These are phyloP conservation scores for Neomonachus schauinslandi DNA, from an alignment of 2,113 vertebrate genomes.

Conservation along the genomic window DNA sequence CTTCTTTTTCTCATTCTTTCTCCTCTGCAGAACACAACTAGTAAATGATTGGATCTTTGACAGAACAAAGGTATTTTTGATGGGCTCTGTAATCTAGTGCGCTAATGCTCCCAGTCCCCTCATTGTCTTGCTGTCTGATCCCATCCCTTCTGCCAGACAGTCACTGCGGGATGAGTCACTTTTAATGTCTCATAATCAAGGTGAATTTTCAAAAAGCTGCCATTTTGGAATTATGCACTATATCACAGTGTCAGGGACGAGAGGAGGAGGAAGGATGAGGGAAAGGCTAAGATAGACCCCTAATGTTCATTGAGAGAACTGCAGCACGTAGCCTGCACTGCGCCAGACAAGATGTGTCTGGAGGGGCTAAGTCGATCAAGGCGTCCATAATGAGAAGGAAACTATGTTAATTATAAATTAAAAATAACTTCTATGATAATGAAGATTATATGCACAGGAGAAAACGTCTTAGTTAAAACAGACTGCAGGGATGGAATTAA, in stretches of 20 bases:
- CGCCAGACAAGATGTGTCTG: conserved; percentile 40
- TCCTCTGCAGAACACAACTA: conserved; percentile 75
- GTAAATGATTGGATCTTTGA: conserved; percentile 93
- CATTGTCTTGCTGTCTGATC: conserved; percentile 96
- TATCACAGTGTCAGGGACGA: conserved; percentile 81
- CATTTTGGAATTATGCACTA: conserved; percentile 96
- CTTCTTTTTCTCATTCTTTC: conserved; percentile 70
- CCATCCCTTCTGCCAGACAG: conserved; percentile 95
- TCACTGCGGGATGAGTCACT: conserved; percentile 93
- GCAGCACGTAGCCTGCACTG: conserved; percentile 59
- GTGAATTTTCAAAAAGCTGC: conserved; percentile 97
- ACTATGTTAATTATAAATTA: conserved; percentile 80
- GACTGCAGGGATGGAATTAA: conserved; percentile 75
- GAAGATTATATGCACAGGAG: conserved; percentile 79
- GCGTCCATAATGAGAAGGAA: conserved; percentile 70
- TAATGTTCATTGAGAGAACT: conserved; percentile 84
- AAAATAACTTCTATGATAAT: conserved; percentile 81
- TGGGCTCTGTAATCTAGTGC: conserved; percentile 80
- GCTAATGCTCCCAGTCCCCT: conserved; percentile 83
- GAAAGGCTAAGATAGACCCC: conserved; percentile 95
- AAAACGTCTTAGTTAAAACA: conserved; percentile 80
- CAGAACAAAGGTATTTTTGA: conserved; percentile 92
- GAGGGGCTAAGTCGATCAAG: conserved; percentile 72
- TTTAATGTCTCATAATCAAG: conserved; percentile 95
- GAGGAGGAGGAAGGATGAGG: conserved; percentile 78